Base-by-base conservation (phyloP, 2,797 vertebrate genomes). In the Lepus oiostolus region DNA sequence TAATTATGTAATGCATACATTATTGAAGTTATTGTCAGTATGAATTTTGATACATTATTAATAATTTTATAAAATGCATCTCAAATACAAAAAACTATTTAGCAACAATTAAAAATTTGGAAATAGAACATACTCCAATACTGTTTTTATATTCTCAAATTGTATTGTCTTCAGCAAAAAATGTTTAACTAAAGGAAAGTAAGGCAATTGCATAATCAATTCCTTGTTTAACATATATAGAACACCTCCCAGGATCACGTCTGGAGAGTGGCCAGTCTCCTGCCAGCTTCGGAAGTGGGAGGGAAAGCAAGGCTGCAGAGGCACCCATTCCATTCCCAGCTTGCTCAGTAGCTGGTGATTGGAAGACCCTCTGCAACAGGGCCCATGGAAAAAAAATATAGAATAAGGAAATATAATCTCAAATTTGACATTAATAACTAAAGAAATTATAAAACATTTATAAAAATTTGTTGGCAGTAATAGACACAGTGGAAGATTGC, bases 391-490 rank as follows among this genome's bases (percentile, higher is more conserved):
- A 35, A 35, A 47, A 47, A 42, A 42, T 42, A 47, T 47, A 47
- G 42, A 47, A 47, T 54, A 12, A 22, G 47, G 10, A 68, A 47
- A 52, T 87, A 62, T 82, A 70, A 50, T 87, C 82, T 24, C 11
- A 70, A 62, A 70, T 14, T 91, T 94, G 72, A 63, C 28, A 38
- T 4, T 26, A 62, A 86, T 35, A 67, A 74, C 63, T 67, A 87
- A 72, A 16, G 32, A 65, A 81, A 75, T 24, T 68, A 68, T 35
- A 75, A 94, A 86, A 32, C 63, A 90, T 65, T 90, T 32, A 75
- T 52, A 62, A 91, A 91, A 87, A 28, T 30, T 54, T 82, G 76
- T 70, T 62, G 17, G 52, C 32, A 38, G 68, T 62, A 82, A 71
- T 54, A 60, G 38, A 76, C 50, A 5, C 52, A 76, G 4, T 7